Conservation (phyloP, 1,140 invertebrate genomes). For the Orchestia grillus region DNA sequence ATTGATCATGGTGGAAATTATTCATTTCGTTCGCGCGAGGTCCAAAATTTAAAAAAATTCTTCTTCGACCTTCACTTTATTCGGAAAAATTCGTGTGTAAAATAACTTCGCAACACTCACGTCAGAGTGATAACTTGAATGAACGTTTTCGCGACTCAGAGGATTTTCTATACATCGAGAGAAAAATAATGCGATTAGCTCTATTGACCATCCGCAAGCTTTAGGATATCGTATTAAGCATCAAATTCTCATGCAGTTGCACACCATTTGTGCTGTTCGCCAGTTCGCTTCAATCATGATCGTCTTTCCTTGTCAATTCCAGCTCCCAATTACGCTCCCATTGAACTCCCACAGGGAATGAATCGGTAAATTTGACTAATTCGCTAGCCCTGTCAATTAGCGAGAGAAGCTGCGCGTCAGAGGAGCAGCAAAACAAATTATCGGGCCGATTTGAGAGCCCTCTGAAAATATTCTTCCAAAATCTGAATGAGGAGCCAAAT, state of each 20-base stretch:
- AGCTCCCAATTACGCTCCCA: constrained; percentile 29
- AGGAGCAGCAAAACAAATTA: constrained; percentile 22
- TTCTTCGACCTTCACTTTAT: background rate
- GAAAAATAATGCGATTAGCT: background rate
- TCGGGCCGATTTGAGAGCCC: background rate
- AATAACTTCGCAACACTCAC: background rate
- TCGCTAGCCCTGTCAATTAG: background rate
- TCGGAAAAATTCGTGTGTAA: background rate
- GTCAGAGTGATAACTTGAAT: background rate
- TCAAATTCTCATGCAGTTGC: background rate
- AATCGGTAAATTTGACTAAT: constrained; percentile 41
- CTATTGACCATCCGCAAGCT: background rate
- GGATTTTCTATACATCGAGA: background rate
- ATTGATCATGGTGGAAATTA: background rate
- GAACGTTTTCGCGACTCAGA: background rate
- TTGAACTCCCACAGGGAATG: constrained; percentile 15
- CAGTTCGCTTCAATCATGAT: background rate
- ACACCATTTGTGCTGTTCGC: background rate
- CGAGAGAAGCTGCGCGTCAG: background rate
- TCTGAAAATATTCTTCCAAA: background rate
- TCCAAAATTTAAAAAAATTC: background rate
- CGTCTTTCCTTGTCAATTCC: constrained; percentile 21
- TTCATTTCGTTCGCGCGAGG: background rate
- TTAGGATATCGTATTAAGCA: background rate
- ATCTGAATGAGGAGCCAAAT: background rate